phyloP scores from a whole-genome alignment of 2,888 invertebrate genomes.

The Elmis aenea region DNA sequence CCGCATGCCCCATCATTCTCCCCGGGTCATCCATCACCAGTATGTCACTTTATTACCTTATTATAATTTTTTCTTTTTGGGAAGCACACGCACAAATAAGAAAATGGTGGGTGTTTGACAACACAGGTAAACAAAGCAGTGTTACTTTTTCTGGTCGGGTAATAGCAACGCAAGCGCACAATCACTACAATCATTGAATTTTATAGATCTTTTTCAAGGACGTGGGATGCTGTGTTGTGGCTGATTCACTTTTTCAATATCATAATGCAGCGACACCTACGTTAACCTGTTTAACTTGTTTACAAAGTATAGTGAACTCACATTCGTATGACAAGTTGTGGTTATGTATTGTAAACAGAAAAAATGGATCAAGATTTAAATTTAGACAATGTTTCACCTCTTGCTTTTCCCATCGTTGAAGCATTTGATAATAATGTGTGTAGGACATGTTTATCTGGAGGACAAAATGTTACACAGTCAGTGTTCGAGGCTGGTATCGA shows the following conservation, averaged over 20 bases:
- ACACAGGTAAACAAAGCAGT: slow-evolving; percentile 30
- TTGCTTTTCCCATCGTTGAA: too few relatives aligned
- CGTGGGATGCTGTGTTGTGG: slow-evolving; percentile 11
- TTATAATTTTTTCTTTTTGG: slow-evolving; percentile 18
- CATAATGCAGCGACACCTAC: too few relatives aligned
- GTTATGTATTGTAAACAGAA: too few relatives aligned
- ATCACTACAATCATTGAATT: too few relatives aligned
- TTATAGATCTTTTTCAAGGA: slow-evolving; percentile 28
- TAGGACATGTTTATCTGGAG: slow-evolving; percentile 32
- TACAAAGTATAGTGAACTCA: too few relatives aligned
- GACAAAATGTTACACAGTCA: slow-evolving; percentile 30
- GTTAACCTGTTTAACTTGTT: too few relatives aligned
- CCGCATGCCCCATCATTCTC: slow-evolving; percentile 75
- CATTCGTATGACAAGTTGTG: too few relatives aligned
- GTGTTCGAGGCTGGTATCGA: slow-evolving; percentile 33
- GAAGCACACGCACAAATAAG: slow-evolving; percentile 8
- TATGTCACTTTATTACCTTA: slow-evolving; percentile 19
- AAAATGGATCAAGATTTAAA: too few relatives aligned
- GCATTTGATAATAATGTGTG: slow-evolving; percentile 30
- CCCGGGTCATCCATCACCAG: slow-evolving; percentile 70
- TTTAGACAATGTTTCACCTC: too few relatives aligned
- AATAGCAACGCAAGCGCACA: slow-evolving; percentile 24
- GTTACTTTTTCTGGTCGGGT: slow-evolving; percentile 12
- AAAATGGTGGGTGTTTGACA: slow-evolving; percentile 24
- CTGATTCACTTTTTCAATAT: too few relatives aligned